Base-by-base conservation (phyloP, 92 coral and sea anemone genomes). In the Epizoanthus ramosus region DNA sequence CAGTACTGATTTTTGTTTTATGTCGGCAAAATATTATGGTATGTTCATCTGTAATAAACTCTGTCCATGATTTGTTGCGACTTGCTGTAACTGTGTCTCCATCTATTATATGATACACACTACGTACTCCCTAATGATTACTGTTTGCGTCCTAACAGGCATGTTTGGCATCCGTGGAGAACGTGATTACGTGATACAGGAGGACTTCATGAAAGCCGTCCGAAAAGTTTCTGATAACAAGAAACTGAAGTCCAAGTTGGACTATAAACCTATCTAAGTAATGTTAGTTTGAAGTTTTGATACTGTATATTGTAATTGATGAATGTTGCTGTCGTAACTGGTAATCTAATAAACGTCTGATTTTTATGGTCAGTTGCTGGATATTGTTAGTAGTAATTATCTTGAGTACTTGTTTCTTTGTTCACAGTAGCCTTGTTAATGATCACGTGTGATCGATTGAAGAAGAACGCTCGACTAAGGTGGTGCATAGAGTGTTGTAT, bases 171-270 rank as follows among this genome's bases (percentile, higher is more conserved):
- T 96, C 73, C 96, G 99, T 17, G 90, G 90, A 22, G 99, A 96
- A 53, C 91, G 99, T 72, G 99, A 96, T 66, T 96, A 96, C 80
- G 99, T 96, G 13, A 90, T 96, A 54, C 95, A 96, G 74, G 98
- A 95, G 72, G 98, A 95, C 81, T 95, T 95, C 86, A 93, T 95
- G 98, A 95, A 95, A 84, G 98, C 98, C n/a, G 98, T 92, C 60
- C 94, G 98, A 61, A 96, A 96, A 89, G 99, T 96, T 57, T 90
- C 98, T 22, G 99, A 96, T 80, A 96, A 96, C 88, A 96, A 96
- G 92, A 96, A 96, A 80, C 92, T 96, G 41, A 98, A 96, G 85
- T 92, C 99, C 43, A 96, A 96, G 83, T 86, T 96, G 39, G 99
- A 96, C 68, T 96, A 96, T 85, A 96, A 96, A 86, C 99, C 99